Base-by-base conservation (phyloP, 2,888 invertebrate species). In the Philaethria dido region DNA sequence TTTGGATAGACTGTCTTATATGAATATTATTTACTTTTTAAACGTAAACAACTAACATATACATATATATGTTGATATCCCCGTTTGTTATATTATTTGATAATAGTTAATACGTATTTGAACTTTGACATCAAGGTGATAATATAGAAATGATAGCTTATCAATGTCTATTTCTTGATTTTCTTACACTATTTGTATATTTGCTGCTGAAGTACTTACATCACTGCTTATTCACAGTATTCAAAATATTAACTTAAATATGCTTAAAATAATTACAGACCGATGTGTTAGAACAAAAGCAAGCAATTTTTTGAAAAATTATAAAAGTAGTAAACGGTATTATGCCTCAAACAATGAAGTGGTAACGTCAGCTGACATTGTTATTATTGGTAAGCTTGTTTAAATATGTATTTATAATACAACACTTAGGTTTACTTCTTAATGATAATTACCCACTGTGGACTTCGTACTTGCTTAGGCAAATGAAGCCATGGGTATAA, bases 291-390 rank as follows among this genome's bases (percentile, higher is more conserved):
- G 82, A 54, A 70, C 66, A 36, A 86, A 84, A 73, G 80, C 82
- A 2, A 74, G 66, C 1, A 87, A 77, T 73, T 86, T 80, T 79
- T 80, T 87, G 25, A 86, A 81, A 69, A 76, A 74, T 62, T 75
- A 78, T 18, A 81, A 74, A 55, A 71, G 78, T 69, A 77, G 74
- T 45, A 82, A 77, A 62, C 78, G 85, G 66, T 75, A 71, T 39
- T 74, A 84, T 20, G 72, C 86, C 5, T 80, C 80, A 0, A 80
- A 82, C 20, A 74, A 80, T 44, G 89, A 91, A 55, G 78, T 91
- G 2, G 87, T 86, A 45, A 76, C 87, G 44, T 93, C 94, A 47
- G 96, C 96, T 18, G 97, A 97, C 88, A 96, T 96, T 72, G 96
- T 97, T 65, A 93, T 97, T 74, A 94, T 97, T 74, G 96, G 96